Base-by-base conservation (phyloP, 2,797 vertebrate genomes). In the Syngnathus acus region DNA sequence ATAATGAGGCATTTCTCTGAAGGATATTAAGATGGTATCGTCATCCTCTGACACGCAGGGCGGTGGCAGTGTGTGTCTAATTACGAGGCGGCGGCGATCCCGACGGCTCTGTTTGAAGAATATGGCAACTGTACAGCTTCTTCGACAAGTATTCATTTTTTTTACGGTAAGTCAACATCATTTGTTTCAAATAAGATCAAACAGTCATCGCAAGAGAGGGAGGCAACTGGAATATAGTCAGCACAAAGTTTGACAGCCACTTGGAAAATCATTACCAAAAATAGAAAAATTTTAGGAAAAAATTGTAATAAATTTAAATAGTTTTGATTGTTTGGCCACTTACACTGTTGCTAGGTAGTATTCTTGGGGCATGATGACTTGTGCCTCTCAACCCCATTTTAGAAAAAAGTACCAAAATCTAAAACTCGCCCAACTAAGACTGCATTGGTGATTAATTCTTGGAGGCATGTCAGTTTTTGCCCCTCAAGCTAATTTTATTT, bases 11-110 rank as follows among this genome's bases (percentile, higher is more conserved):
- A 43, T 62, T 62, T 43, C 40, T 14, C 21, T 45, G 61, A 62
- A 43, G 43, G 61, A 40, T 71, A 69, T 73, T 38, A 74, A 77
- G 72, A 69, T 66, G 53, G 65, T 63, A 64, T 78, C 76, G 65
- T 78, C 67, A 81, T 77, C 77, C 53, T 63, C 53, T 76, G 73
- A 84, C 78, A 79, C 65, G 11, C 50, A 10, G 50, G 65, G 70
- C 74, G 74, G 71, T 69, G 72, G 32, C 66, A 17, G 21, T 14
- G 50, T 51, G 50, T 51, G 40, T 77, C 26, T 75, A 67, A 78
- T 76, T 78, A 72, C 62, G 43, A 57, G 53, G 65, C 70, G 64
- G 38, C 17, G 21, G 40, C 66, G 17, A 6, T 71, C 58, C 51
- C 42, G 47, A 60, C 55, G 60, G 58, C 38, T 40, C 67, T 81